phyloP scores from a whole-genome alignment of 2,888 invertebrate species.

The Falcaria lacertinaria region DNA sequence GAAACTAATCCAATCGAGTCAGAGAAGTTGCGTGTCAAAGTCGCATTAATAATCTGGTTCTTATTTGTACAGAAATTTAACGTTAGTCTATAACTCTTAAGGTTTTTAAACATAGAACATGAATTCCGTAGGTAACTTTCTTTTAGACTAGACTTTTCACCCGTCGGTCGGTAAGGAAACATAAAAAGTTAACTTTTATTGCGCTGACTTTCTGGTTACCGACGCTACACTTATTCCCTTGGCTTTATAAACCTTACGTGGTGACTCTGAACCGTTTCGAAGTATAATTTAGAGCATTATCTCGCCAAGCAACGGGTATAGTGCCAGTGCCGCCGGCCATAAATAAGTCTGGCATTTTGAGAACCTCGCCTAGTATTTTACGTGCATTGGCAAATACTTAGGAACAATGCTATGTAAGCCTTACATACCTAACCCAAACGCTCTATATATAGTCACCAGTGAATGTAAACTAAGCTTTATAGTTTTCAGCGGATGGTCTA shows the following conservation, averaged over 20 bases:
- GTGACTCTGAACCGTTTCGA: neutral
- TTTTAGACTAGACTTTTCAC: too few species aligned
- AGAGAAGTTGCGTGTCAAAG: too few species aligned
- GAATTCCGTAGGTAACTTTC: too few species aligned
- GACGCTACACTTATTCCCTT: neutral
- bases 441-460: constrained; percentile 45
- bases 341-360: constrained; percentile 75
- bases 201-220: neutral
- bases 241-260: neutral
- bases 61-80: too few species aligned
- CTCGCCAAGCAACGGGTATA: constrained; percentile 23
- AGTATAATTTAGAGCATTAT: constrained; percentile 30
- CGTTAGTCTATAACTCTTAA: too few species aligned
- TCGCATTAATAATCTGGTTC: too few species aligned
- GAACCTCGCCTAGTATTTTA: constrained; percentile 72
- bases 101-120: too few species aligned
- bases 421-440: constrained; percentile 47
- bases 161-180: neutral
- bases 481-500: constrained; percentile 38
- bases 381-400: constrained; percentile 78
- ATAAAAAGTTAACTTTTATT: neutral
- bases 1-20: too few species aligned
- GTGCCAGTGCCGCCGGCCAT: constrained; percentile 45
- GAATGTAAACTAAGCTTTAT: constrained; percentile 63
- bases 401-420: constrained; percentile 73